phyloP scores from a whole-genome alignment of 2,797 vertebrate species.

The Neosilurus hyrtlii region DNA sequence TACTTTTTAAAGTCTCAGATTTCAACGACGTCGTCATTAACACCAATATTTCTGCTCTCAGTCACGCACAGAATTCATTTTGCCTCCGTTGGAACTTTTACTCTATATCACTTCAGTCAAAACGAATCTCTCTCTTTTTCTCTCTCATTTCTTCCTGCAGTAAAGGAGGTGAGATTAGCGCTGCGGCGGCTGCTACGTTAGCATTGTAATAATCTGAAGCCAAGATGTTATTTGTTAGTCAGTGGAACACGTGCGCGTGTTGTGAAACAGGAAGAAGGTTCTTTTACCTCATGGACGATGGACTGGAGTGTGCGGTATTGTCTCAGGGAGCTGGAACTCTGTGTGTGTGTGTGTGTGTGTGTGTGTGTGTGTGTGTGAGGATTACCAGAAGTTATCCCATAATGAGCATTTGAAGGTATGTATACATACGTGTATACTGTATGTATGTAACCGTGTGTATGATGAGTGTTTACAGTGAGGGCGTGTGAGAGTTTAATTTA shows the following conservation, averaged over 20 bases:
- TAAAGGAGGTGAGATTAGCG: background rate
- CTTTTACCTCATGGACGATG: constrained; percentile 28
- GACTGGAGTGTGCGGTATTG: constrained; percentile 37
- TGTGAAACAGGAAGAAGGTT: constrained; percentile 24
- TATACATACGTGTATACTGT: background rate
- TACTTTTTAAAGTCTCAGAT: no score
- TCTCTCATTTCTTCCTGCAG: background rate
- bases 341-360: constrained; percentile 35
- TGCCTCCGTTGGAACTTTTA: no score
- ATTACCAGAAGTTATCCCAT: background rate
- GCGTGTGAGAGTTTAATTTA: no score
- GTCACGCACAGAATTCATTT: no score
- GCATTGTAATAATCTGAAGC: constrained; percentile 1
- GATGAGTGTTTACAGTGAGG: no score
- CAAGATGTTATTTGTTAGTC: background rate
- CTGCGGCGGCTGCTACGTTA: background rate
- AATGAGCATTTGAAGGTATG: background rate
- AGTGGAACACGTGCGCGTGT: background rate
- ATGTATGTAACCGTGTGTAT: no score
- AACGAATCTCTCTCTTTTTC: background rate
- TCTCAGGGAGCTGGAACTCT: constrained; percentile 54
- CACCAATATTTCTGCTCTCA: no score
- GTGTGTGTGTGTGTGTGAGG: constrained; percentile 35
- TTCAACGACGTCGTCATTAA: no score
- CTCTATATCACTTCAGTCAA: no score